These are phyloP conservation scores for Amblyteles armatorius DNA, from an alignment of 2,888 invertebrate species.

Conservation along the genomic window DNA sequence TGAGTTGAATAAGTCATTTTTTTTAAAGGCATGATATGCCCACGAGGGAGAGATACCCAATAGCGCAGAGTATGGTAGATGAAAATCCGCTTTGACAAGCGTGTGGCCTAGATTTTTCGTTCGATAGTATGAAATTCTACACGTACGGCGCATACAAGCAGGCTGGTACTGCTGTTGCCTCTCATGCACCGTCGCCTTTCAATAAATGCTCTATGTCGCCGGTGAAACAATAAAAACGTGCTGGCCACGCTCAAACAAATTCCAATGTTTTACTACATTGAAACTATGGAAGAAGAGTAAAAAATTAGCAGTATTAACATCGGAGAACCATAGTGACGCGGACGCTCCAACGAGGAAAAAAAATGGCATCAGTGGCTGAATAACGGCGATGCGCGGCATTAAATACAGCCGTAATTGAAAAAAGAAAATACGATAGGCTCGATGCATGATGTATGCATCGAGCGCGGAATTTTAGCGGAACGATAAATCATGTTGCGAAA, in stretches of 20 bases:
- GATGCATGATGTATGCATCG: constrained; percentile 50
- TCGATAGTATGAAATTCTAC: constrained; percentile 40
- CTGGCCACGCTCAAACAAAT: constrained; percentile 44
- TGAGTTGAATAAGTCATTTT: background rate
- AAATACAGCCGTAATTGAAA: constrained; percentile 57
- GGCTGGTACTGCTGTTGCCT: constrained; percentile 14
- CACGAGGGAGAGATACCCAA: background rate
- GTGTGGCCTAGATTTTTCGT: constrained; percentile 52
- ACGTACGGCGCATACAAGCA: constrained; percentile 4
- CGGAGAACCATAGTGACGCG: constrained; percentile 8
- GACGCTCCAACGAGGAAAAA: constrained; percentile 13
- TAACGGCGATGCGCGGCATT: constrained; percentile 28
- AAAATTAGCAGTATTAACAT: constrained; percentile 6
- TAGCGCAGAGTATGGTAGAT: constrained; percentile 1
- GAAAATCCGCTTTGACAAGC: constrained; percentile 46
- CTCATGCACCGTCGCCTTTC: constrained; percentile 54
- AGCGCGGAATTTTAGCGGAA: constrained; percentile 38
- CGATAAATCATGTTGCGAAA: constrained; percentile 62
- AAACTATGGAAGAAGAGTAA: constrained; percentile 11
- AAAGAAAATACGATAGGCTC: constrained; percentile 50
- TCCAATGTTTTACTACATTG: constrained; percentile 32
- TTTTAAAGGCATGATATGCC: background rate
- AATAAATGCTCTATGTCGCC: constrained; percentile 44
- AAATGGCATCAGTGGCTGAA: constrained; percentile 11
- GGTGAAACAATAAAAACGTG: constrained; percentile 38